Base-by-base conservation (phyloP, 2,797 vertebrate species). In the Sparidentex hasta region DNA sequence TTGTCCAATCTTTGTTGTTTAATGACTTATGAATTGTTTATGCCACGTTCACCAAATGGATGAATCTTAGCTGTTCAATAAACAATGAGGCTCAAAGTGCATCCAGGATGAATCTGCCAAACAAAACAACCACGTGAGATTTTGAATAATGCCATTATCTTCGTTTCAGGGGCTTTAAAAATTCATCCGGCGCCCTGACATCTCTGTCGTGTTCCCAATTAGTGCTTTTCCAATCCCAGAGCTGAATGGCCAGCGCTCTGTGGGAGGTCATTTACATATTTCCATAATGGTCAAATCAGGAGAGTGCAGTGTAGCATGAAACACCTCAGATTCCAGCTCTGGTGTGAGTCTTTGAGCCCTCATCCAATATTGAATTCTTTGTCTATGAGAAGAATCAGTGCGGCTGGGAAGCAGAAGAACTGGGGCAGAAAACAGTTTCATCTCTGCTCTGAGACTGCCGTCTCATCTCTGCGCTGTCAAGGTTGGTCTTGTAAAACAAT, bases 201-300 rank as follows among this genome's bases (percentile, higher is more conserved):
- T 87, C 70, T 54, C 51, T 71, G 61, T 78, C 73, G 51, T 54
- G 76, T 46, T 69, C 65, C 81, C 84, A 91, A 88, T 91, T 87
- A 88, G 79, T 78, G 70, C 43, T 44, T 20, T 55, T 55, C 64
- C 69, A 66, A 67, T 83, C 71, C 67, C 41, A 9, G 71, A 73
- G 65, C 59, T 55, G 64, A 71, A 43, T 4, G 5, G 29, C 65
- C 73, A 47, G 78, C 27, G 3, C 67, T 63, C 65, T 57, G 61
- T 59, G 63, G 84, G 81, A 64, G 58, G 71, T 77, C 52, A 92
- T 93, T 93, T 92, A 83, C 90, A 92, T 94, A 91, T 84, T 90
- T 90, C 78, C 75, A 89, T 87, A 92, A 91, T 88, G 68, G 87
- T 81, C 80, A 68, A 90, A 90, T 92, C 83, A 84, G 77, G 65